Evolutionary conservation across 2,797 vertebrate species (phyloP).

Genomic region (Phaenicophaeus curvirostris): DNA sequence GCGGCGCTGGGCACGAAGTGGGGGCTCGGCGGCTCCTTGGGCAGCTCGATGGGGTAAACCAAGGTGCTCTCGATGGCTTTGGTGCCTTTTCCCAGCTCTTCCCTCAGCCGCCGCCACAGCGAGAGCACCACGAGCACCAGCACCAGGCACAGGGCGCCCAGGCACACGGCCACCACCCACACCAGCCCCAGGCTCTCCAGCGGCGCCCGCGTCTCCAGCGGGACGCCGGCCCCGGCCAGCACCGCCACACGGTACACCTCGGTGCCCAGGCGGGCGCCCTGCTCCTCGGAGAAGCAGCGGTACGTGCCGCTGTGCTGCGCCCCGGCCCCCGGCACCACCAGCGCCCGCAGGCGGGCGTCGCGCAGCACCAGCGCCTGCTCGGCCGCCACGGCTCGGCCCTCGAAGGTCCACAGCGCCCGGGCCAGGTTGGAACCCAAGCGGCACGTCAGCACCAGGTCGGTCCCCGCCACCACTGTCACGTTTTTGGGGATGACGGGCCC

Average conservation of each 20-base stretch:
- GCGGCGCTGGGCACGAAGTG: conserved; percentile 89
- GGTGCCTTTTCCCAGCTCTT: conserved; percentile 87
- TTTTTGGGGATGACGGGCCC: conserved; percentile 84
- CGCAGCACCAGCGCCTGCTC: conserved; percentile 80
- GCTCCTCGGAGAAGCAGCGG: conserved; percentile 90
- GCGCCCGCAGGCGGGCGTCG: conserved; percentile 83
- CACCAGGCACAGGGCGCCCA: conserved; percentile 87
- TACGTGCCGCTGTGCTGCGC: conserved; percentile 86
- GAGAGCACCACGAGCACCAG: conserved; percentile 88
- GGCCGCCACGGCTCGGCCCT: conserved; percentile 81
- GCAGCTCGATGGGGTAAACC: conserved; percentile 92
- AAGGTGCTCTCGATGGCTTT: conserved; percentile 92
- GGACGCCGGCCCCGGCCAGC: conserved; percentile 82
- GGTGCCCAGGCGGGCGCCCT: conserved; percentile 83
- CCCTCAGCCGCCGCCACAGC: conserved; percentile 86
- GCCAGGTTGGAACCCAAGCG: conserved; percentile 93
- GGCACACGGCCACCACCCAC: conserved; percentile 92
- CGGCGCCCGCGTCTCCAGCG: conserved; percentile 88
- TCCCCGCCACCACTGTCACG: conserved; percentile 88
- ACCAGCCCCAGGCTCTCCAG: conserved; percentile 89
- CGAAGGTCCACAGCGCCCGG: conserved; percentile 87
- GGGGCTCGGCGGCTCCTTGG: conserved; percentile 87
- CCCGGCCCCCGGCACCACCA: conserved; percentile 84
- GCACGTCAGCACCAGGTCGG: conserved; percentile 91
- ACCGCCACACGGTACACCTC: conserved; percentile 89